Base-by-base conservation (phyloP, 2,113 vertebrate species). In the Tetraodon nigroviridis region DNA sequence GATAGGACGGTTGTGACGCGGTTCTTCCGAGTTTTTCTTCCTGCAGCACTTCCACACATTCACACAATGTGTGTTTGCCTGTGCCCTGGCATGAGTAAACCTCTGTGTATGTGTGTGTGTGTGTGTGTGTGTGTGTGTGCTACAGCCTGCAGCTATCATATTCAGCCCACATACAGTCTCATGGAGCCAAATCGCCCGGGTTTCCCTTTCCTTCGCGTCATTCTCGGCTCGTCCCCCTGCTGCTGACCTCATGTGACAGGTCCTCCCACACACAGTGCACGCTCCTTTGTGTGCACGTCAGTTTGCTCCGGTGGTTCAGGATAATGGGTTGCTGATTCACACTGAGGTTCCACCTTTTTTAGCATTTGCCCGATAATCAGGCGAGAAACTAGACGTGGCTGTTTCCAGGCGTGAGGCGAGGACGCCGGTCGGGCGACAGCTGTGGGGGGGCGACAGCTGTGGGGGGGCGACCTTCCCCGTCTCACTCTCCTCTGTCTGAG, bases 201-300 rank as follows among this genome's bases (percentile, higher is more conserved):
- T 81, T 71, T 83, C 58, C 73, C 65, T 76, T 73, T 57, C 61
- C 79, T 75, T 78, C 79, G 62, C 4, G 55, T 87, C 71, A 68
- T 51, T 82, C 80, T 83, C 60, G 47, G 76, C 21, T 51, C 67
- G 63, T 67, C 63, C 65, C 41, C 37, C 22, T 14, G 20, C 51
- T 3, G 21, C 71, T 81, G 75, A 85, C 40, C 12, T 48, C 19
- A 50, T 71, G 64, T 86, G 87, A 87, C 83, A 80, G 76, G 60
- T 74, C 64, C 58, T 44, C 42, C 42, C 46, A 48, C 18, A 18
- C 17, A 48, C 17, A 48, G 46, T 7, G 46, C 42, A 44, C 16
- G 12, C 16, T 17, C 16, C 17, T n/a, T 47, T 47, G 45, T 63
- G 55, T 64, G 41, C n/a, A 67, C 32, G 65, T 73, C 58, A 40